Evolutionary conservation across 2,797 vertebrate genomes (phyloP).

Genomic region (Podarcis siculus): DNA sequence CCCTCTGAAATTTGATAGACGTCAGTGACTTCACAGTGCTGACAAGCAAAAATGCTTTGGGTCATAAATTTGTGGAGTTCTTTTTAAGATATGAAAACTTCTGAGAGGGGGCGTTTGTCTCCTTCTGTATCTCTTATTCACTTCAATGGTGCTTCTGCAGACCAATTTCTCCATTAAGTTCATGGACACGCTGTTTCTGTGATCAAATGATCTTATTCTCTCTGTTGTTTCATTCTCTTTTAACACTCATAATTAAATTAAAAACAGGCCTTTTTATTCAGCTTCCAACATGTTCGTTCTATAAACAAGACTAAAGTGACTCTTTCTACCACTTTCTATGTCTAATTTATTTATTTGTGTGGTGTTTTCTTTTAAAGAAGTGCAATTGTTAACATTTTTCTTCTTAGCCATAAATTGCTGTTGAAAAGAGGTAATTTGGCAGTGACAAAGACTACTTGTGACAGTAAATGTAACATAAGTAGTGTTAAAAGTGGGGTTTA

Average conservation of each 20-base stretch:
- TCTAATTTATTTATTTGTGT: constrained; percentile 32
- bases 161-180: not conserved
- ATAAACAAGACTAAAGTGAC: constrained; percentile 13
- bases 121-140: not conserved
- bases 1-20: not conserved
- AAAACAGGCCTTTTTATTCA: constrained; percentile 8
- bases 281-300: not conserved
- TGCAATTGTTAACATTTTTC: constrained; percentile 31
- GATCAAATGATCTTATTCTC: not conserved
- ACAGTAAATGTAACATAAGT: constrained; percentile 24
- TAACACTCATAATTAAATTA: not conserved
- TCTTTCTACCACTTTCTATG: constrained; percentile 4
- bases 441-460: constrained; percentile 29
- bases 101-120: not conserved
- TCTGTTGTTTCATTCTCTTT: not conserved
- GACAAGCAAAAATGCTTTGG: not conserved
- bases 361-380: constrained; percentile 1
- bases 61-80: not conserved
- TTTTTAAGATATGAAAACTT: not conserved
- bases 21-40: not conserved
- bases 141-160: not conserved
- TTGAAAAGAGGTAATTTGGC: constrained; percentile 53
- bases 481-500: constrained; percentile 45
- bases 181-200: not conserved
- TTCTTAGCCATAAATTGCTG: constrained; percentile 36